Percentiles rank a stretch among this genome's conserved stretches.
phyloP scores from a whole-genome alignment of 2,888 invertebrate genomes.

The Sericinus montela region DNA sequence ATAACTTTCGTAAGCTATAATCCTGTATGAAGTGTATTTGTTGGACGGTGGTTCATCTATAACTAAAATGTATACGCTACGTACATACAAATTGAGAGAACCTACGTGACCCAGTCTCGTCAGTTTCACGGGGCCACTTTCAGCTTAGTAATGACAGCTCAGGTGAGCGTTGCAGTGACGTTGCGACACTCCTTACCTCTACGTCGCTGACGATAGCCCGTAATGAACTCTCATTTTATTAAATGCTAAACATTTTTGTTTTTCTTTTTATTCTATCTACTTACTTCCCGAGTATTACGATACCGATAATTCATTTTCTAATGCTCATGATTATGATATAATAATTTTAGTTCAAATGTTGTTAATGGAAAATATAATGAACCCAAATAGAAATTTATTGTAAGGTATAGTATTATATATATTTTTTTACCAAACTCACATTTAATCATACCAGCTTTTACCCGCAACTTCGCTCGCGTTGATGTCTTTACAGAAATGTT shows the following conservation, averaged over 20 bases:
- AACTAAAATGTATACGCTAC: slow-evolving; percentile 25
- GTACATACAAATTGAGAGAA: slow-evolving; percentile 44
- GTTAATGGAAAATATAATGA: too few species aligned
- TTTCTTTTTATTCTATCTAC: background rate
- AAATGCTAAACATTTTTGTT: slow-evolving; percentile 24
- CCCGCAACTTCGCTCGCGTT: too few species aligned
- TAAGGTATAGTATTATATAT: too few species aligned
- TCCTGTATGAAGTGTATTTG: slow-evolving; percentile 7
- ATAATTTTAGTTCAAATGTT: too few species aligned
- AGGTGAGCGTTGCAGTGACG: slow-evolving; percentile 38
- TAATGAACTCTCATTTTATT: slow-evolving; percentile 22
- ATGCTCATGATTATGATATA: too few species aligned
- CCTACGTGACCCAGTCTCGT: slow-evolving; percentile 55
- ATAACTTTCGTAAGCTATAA: slow-evolving; percentile 22
- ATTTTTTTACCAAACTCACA: too few species aligned
- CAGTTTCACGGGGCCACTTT: slow-evolving; percentile 61
- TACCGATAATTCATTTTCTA: too few species aligned
- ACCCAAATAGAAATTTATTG: too few species aligned
- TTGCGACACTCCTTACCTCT: slow-evolving; percentile 40
- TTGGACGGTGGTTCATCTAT: slow-evolving; percentile 30
- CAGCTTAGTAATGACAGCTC: slow-evolving; percentile 51
- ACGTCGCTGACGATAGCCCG: slow-evolving; percentile 33
- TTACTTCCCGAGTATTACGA: too few species aligned
- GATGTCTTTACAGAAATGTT: too few species aligned
- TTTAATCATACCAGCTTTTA: too few species aligned